Evolutionary conservation across 92 coral and sea anemone species (phyloP), one percentile per base, ranked within the genome.

Genomic region (Heliopora coerulea): DNA sequence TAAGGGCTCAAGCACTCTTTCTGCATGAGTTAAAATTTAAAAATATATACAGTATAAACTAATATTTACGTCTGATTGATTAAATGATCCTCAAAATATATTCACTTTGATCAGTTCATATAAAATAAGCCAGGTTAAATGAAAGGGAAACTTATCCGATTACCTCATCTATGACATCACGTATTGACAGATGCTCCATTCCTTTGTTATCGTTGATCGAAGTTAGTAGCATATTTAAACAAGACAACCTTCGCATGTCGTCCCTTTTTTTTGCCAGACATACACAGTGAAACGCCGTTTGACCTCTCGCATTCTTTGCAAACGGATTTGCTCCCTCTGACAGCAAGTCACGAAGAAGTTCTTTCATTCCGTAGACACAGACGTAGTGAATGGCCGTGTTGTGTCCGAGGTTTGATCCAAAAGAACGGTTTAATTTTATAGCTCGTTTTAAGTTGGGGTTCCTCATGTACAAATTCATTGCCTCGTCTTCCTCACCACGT

Each of bases 401-500:
- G 67, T 88, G 81, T 12, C 86, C 90, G 62, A 83, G 82, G 75
- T 85, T 86, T 59, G 88, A 90, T 3, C 99, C 99, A 62, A 80
- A 95, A 72, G 91, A 90, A 72, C 82, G 54, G 73, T 91, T 87
- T n/a, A 92, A 91, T 19, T 87, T 87, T 56, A 95, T 83, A 49
- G 89, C 89, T 64, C 97, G 82, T 30, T 95, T 95, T 7, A 95
- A 82, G 49, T 88, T 96, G 6, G 99, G 95, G 67, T 95, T 66
- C 68, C 87, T 85, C 14, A 95, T 83, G 62, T 87, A 95, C 34
- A 95, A 73, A 56, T 95, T 87, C 96, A 90, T 90, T 11, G 99
- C 99, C 37, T 90, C 99, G 25, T 87, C 91, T 57, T 89, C 95
- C 78, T 95, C 99, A 33, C 99, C 99, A 13, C 90, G 91, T 52